phyloP scores from a whole-genome alignment of 2,888 invertebrate species.

The Amblyjoppa proteus region DNA sequence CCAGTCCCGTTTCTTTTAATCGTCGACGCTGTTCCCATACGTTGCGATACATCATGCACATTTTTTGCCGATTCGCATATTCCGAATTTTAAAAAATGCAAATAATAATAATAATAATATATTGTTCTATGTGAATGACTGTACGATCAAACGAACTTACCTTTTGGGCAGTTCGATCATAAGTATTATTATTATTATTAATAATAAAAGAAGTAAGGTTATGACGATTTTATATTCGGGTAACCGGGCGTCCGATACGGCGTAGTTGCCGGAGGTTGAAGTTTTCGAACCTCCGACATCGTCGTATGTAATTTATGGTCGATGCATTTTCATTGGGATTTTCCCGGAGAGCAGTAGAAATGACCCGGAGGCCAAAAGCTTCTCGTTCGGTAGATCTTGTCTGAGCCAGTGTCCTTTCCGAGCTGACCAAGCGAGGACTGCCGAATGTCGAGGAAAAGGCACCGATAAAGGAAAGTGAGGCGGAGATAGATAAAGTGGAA shows the following conservation, averaged over 20 bases:
- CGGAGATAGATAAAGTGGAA: conserved; percentile 2
- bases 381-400: conserved; percentile 34
- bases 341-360: conserved; percentile 28
- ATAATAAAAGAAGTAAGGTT: conserved; percentile 66
- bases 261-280: conserved; percentile 33
- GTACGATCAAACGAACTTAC: no score
- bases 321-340: conserved; percentile 75
- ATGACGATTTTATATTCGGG: conserved; percentile 76
- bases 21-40: background rate
- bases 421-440: conserved; percentile 25
- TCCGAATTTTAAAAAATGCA: background rate
- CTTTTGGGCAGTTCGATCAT: no score
- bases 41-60: background rate
- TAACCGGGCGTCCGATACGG: conserved; percentile 26
- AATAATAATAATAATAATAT: conserved; percentile 13
- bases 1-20: background rate
- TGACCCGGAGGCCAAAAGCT: conserved; percentile 34
- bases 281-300: conserved; percentile 36
- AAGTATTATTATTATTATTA: no score
- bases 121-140: no score
- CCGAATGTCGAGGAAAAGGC: conserved; percentile 65
- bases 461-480: conserved; percentile 59
- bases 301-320: background rate
- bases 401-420: conserved; percentile 20
- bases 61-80: conserved; percentile 59